These are phyloP conservation scores for Microctonus hyperodae DNA, from an alignment of 2,888 invertebrate species.

Conservation along the genomic window DNA sequence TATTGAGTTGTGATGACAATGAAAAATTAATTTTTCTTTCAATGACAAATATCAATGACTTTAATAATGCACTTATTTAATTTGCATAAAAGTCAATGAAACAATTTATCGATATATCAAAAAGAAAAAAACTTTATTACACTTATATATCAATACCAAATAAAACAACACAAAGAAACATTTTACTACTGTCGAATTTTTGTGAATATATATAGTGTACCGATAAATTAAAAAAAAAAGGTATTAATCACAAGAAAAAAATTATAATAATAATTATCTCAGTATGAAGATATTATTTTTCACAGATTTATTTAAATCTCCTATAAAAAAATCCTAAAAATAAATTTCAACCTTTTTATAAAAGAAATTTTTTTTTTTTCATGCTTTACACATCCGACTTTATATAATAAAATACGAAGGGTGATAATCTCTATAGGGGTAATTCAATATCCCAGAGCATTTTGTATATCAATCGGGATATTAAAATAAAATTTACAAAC, in stretches of 20 bases:
- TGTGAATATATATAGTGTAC: too few species aligned
- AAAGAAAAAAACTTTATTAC: not conserved
- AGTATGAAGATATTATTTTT: not conserved
- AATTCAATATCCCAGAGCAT: not conserved
- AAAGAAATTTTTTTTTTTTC: not conserved
- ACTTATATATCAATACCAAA: not conserved
- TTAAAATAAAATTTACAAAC: conserved; percentile 17
- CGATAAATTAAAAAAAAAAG: too few species aligned
- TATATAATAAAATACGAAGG: not conserved
- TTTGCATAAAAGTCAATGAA: too few species aligned
- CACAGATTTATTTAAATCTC: not conserved
- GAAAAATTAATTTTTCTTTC: too few species aligned
- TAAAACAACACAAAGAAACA: too few species aligned
- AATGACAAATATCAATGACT: too few species aligned
- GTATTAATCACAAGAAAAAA: not conserved
- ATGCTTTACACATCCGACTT: not conserved
- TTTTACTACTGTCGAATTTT: too few species aligned
- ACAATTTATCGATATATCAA: too few species aligned
- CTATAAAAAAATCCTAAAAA: not conserved
- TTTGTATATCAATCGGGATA: conserved; percentile 8
- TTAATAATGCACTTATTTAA: too few species aligned
- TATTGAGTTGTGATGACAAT: too few species aligned
- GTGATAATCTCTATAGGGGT: not conserved
- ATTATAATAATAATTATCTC: not conserved
- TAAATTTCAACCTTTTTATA: not conserved